Conservation (phyloP, 2,113 vertebrate species). For the Rattus norvegicus region GRCr8 NC_086033.1:39774001-39774500, state of each 20-base stretch:
- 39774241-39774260: neutral
- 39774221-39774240: neutral
- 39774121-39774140: constrained; percentile 31
- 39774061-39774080: constrained; percentile 5
- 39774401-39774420: neutral
- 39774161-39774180: neutral
- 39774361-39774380: neutral
- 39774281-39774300: constrained; percentile 31
- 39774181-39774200: constrained; percentile 22
- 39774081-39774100: neutral
- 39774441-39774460: neutral
- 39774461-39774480: neutral
- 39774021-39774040: neutral
- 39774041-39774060: neutral
- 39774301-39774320: neutral
- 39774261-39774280: constrained; percentile 11
- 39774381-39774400: neutral
- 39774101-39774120: neutral
- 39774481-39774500: neutral
- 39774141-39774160: neutral
- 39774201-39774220: neutral
- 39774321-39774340: neutral
- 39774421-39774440: neutral
- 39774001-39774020: neutral
- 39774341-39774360: neutral